A percentile compares a stretch with the other conserved stretches of the same genome.
Conservation (phyloP, 1,140 invertebrate species). For the Zaprionus inermis region DNA sequence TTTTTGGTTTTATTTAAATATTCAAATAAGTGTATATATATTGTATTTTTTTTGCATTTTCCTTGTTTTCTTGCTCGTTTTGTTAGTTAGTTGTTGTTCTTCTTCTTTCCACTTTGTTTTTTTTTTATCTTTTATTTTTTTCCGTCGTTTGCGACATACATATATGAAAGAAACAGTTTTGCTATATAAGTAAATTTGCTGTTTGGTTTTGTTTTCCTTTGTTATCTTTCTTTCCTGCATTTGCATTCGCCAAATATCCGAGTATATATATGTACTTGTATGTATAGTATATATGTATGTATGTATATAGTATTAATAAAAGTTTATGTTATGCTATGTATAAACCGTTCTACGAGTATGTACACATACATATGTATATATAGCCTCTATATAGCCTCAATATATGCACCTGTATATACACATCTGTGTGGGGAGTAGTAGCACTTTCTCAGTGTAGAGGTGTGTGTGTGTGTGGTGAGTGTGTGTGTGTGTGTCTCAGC, state of each 20-base stretch:
- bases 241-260: conserved; percentile 56
- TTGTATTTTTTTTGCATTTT: conserved; percentile 52
- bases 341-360: conserved; percentile 66
- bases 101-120: conserved; percentile 19
- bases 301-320: conserved; percentile 64
- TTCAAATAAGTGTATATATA: conserved; percentile 79
- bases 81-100: conserved; percentile 42
- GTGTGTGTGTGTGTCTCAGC: conserved; percentile 30
- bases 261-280: conserved; percentile 48
- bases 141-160: conserved; percentile 36
- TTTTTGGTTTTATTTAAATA: conserved; percentile 58
- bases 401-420: conserved; percentile 42
- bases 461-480: conserved; percentile 21
- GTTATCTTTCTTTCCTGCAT: conserved; percentile 4
- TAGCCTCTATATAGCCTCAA: conserved; percentile 43
- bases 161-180: conserved; percentile 54
- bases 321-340: conserved; percentile 61
- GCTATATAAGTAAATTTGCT: conserved; percentile 72
- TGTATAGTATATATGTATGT: conserved; percentile 44
- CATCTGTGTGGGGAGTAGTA: conserved; percentile 16
- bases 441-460: conserved; percentile 1
- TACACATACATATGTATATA: conserved; percentile 55
- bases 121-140: conserved; percentile 9
- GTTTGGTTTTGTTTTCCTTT: conserved; percentile 39
- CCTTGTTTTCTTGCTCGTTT: conserved; percentile 47